Evolutionary conservation across 2,888 invertebrate genomes (phyloP).

Genomic region (Scaptomyza reducta): DNA sequence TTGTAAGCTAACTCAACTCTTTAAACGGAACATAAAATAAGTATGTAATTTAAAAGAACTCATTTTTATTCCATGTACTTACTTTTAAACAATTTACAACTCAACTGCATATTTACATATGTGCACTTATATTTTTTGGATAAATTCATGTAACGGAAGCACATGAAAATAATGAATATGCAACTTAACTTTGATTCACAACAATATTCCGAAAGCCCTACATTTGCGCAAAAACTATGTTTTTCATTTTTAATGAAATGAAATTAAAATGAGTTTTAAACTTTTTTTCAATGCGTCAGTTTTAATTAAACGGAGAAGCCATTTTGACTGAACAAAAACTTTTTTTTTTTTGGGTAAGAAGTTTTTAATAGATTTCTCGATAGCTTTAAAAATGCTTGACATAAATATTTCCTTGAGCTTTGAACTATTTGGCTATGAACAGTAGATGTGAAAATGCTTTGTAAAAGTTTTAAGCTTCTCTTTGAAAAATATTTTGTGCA

Average conservation of each 20-base stretch:
- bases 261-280: neutral
- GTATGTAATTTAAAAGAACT: too few species aligned
- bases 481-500: too few species aligned
- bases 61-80: neutral
- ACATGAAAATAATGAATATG: neutral
- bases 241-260: neutral
- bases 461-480: too few species aligned
- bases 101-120: neutral
- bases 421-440: neutral
- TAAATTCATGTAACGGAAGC: neutral
- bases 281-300: neutral
- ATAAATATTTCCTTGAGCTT: neutral
- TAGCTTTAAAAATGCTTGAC: too few species aligned
- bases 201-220: neutral
- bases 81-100: neutral
- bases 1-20: neutral
- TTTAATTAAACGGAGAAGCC: neutral
- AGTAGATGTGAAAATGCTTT: too few species aligned
- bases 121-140: neutral
- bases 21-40: neutral
- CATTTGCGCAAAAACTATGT: neutral
- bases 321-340: neutral
- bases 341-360: neutral
- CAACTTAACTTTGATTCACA: too few species aligned
- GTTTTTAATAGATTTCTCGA: neutral